Percentiles rank a stretch among this genome's conserved stretches.
Evolutionary conservation across 2,797 vertebrate species (phyloP).

Genomic region (Platyrinchus mystaceus): DNA sequence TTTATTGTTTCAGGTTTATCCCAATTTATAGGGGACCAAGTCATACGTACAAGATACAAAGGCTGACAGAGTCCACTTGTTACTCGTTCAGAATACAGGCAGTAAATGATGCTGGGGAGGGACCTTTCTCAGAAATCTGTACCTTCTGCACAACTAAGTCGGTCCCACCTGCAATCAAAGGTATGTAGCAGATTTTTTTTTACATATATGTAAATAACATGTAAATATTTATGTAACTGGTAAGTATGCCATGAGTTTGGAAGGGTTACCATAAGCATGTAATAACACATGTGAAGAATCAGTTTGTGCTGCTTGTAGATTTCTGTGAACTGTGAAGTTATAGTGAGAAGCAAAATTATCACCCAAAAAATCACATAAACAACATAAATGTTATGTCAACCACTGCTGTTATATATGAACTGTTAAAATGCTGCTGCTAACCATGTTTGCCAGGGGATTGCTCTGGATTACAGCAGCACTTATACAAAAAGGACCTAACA

Average conservation of each 20-base stretch:
- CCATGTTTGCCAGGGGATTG: background rate
- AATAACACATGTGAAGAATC: background rate
- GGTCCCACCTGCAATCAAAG: constrained; percentile 93
- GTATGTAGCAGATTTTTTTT: constrained; percentile 69
- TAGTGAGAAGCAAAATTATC: background rate
- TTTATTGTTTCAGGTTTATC: constrained; percentile 83
- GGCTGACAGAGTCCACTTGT: constrained; percentile 89
- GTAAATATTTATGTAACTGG: background rate
- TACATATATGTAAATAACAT: rapidly evolving
- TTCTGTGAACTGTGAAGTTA: background rate
- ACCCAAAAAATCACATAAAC: background rate
- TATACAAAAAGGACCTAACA: background rate
- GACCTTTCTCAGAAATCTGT: constrained; percentile 89
- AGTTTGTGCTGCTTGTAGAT: background rate
- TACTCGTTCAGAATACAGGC: constrained; percentile 97
- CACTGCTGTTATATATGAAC: background rate
- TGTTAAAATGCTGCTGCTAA: background rate
- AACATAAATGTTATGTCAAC: background rate
- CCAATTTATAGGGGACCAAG: constrained; percentile 94
- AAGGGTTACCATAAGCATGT: background rate
- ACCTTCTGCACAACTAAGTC: constrained; percentile 95
- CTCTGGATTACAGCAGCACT: background rate
- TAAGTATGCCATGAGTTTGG: background rate
- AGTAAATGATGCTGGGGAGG: constrained; percentile 89
- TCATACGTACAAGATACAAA: constrained; percentile 97